Conservation (phyloP, 2,113 vertebrate species). For the Eolophus roseicapilla region DNA sequence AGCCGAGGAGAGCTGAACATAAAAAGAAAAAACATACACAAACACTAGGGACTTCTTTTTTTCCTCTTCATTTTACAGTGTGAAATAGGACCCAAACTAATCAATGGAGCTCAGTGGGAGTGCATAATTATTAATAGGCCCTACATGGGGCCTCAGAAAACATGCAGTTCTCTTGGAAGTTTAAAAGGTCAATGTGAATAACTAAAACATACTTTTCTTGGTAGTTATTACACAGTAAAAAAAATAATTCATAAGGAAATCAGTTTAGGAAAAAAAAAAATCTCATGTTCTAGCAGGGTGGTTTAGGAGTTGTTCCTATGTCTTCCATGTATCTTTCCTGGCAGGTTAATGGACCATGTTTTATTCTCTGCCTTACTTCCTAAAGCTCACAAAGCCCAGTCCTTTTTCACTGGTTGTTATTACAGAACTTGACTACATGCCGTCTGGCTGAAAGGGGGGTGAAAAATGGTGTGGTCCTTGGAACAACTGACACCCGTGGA, state of each 20-base stretch:
- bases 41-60: constrained; percentile 47
- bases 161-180: constrained; percentile 72
- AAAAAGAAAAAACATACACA: constrained; percentile 44
- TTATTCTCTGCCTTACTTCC: constrained; percentile 51
- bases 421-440: neutral
- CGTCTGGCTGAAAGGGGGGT: neutral
- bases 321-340: constrained; percentile 58
- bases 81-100: constrained; percentile 71
- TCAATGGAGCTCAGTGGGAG: constrained; percentile 73
- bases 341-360: constrained; percentile 46
- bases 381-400: constrained; percentile 30
- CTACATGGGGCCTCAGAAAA: constrained; percentile 73
- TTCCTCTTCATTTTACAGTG: constrained; percentile 58
- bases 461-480: neutral
- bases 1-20: neutral
- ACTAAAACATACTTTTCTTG: constrained; percentile 76
- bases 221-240: constrained; percentile 69
- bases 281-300: constrained; percentile 37
- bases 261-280: constrained; percentile 30
- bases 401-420: constrained; percentile 16
- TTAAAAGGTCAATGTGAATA: constrained; percentile 78
- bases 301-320: constrained; percentile 4
- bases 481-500: neutral
- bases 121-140: constrained; percentile 78
- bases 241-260: constrained; percentile 67